phyloP scores from a whole-genome alignment of 2,113 vertebrate genomes.

The Erythrocercus mccallii region DNA sequence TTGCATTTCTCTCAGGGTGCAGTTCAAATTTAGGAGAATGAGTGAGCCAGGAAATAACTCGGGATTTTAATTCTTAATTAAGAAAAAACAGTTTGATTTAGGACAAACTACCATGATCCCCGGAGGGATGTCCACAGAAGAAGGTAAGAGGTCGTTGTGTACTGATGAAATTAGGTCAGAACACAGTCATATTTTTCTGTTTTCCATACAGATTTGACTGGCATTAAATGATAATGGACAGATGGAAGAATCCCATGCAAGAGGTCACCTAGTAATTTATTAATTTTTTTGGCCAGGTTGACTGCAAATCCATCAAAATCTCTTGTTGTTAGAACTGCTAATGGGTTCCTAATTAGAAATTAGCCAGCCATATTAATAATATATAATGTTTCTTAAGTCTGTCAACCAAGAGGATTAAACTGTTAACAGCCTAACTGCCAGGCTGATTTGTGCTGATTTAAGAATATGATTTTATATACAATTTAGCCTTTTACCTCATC shows the following conservation, averaged over 20 bases:
- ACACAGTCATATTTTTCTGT: not conserved
- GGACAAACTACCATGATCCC: not conserved
- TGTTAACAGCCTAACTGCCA: not conserved
- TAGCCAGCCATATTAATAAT: constrained; percentile 69
- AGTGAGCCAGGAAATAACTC: not conserved
- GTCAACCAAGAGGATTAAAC: constrained; percentile 14
- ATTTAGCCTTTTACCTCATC: not conserved
- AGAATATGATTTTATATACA: not conserved
- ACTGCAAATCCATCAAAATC: constrained; percentile 65
- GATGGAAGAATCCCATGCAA: constrained; percentile 25
- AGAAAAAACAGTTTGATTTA: not conserved
- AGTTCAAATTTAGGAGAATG: not conserved
- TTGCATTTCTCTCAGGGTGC: not conserved
- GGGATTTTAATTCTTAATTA: not conserved
- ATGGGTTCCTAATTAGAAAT: constrained; percentile 75
- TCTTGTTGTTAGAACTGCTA: constrained; percentile 42
- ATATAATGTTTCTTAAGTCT: constrained; percentile 49
- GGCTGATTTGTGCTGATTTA: not conserved
- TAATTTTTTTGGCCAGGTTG: not conserved
- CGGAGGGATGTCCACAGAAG: not conserved
- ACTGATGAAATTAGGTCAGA: not conserved
- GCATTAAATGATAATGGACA: constrained; percentile 2
- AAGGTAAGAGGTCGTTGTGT: not conserved
- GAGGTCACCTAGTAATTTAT: constrained; percentile 9
- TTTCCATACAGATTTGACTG: not conserved